Conservation (phyloP, 2,113 vertebrate genomes). For the Serinus canaria region DNA sequence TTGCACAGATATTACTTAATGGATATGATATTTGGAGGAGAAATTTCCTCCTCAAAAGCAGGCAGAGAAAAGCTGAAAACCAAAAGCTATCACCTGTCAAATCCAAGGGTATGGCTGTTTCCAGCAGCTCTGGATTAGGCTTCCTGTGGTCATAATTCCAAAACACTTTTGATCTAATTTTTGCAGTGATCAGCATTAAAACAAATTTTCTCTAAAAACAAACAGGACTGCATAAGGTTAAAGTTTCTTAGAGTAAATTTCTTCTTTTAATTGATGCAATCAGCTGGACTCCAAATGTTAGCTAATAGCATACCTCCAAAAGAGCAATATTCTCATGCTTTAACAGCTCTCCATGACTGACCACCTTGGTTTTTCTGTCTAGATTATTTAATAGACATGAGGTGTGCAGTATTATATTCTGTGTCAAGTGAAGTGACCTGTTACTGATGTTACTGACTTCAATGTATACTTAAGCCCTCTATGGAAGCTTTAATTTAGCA, state of each 20-base stretch:
- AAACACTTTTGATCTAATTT: not conserved
- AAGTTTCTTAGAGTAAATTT: not conserved
- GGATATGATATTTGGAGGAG: not conserved
- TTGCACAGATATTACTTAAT: not conserved
- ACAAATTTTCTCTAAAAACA: not conserved
- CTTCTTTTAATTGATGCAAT: not conserved
- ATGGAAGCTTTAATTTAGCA: not conserved
- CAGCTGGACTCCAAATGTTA: not conserved
- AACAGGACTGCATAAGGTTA: not conserved
- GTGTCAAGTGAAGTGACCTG: not conserved
- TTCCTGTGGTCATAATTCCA: not conserved
- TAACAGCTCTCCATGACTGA: not conserved
- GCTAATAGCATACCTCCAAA: not conserved
- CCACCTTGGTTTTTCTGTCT: not conserved
- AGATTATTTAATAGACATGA: not conserved
- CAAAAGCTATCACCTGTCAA: not conserved
- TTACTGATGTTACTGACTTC: not conserved
- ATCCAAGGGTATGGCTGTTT: not conserved
- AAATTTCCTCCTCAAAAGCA: not conserved
- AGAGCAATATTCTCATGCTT: not conserved
- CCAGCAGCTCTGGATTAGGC: not conserved
- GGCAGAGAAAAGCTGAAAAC: not conserved
- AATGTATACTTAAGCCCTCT: not conserved
- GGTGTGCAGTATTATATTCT: not conserved
- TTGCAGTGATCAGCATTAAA: not conserved